phyloP scores from a whole-genome alignment of 2,797 vertebrate genomes.

The Taenioides sp. region DNA sequence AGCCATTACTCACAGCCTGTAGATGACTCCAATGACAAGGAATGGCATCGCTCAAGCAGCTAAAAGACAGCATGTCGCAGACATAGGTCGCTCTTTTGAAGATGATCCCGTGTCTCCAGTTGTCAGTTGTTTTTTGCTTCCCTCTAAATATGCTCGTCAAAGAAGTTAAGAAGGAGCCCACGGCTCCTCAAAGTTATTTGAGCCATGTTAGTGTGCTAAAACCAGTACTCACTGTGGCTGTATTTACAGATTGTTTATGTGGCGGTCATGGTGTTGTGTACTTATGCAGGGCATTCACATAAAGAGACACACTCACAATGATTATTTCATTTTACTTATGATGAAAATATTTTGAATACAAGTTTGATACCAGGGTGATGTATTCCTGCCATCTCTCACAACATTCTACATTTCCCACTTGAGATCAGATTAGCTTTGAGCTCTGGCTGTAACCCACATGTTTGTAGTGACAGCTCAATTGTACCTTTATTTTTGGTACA shows the following conservation, averaged over 20 bases:
- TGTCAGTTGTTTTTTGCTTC: conserved; percentile 65
- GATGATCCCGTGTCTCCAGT: conserved; percentile 53
- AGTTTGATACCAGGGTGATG: neutral
- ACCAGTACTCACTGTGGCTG: conserved; percentile 22
- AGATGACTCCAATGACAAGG: conserved; percentile 51
- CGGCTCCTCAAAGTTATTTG: conserved; percentile 17
- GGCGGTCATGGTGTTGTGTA: conserved; percentile 31
- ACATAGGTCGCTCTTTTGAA: conserved; percentile 63
- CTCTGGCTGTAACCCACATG: conserved; percentile 6
- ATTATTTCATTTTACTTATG: neutral
- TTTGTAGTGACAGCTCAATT: conserved; percentile 13
- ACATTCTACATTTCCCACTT: neutral
- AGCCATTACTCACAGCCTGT: conserved; percentile 36
- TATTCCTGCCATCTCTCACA: conserved; percentile 2
- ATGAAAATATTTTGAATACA: neutral
- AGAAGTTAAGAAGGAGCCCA: conserved; percentile 27
- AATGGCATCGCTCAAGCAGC: conserved; percentile 52
- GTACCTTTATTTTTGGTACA: conserved; percentile 1
- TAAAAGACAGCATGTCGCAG: conserved; percentile 57
- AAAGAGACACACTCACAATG: neutral
- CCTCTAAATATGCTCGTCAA: conserved; percentile 45
- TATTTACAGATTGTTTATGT: conserved; percentile 46
- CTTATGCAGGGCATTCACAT: conserved; percentile 1
- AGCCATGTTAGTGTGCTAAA: conserved; percentile 45
- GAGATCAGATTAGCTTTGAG: neutral